Evolutionary conservation across 2,113 vertebrate species (phyloP).

Genomic region (Pterocles burchelli): DNA sequence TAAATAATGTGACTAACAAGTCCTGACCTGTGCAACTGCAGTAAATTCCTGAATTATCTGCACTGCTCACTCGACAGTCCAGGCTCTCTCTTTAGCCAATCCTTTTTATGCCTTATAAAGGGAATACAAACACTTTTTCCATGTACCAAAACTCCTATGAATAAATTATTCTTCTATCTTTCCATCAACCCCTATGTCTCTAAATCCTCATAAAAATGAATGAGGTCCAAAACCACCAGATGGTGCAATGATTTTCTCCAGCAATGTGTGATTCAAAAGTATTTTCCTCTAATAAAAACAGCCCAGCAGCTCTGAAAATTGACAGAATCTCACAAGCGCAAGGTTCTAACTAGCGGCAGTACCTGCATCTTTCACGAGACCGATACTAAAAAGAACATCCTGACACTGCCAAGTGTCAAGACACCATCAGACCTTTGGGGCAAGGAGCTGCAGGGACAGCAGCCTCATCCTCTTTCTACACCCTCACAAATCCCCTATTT

Average conservation of each 20-base stretch:
- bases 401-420: neutral
- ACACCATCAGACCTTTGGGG: too few relatives aligned
- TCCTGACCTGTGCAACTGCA: neutral
- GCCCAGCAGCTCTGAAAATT: neutral
- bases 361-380: neutral
- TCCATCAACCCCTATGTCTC: neutral
- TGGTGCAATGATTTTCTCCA: neutral
- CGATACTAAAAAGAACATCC: neutral
- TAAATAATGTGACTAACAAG: neutral
- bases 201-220: conserved; percentile 12
- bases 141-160: neutral
- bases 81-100: neutral
- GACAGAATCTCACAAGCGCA: neutral
- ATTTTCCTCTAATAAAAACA: neutral
- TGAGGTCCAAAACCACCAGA: neutral
- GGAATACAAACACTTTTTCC: neutral
- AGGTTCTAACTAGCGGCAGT: neutral
- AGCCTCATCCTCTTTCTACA: neutral
- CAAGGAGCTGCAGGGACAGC: neutral
- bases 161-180: neutral
- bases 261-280: neutral
- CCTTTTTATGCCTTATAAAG: neutral
- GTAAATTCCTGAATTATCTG: conserved; percentile 11
- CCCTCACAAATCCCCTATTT: neutral
- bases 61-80: neutral